Percentiles rank a stretch among this genome's conserved stretches.
phyloP scores from a whole-genome alignment of 2,888 invertebrate genomes.

The Sepioteuthis lessoniana region DNA sequence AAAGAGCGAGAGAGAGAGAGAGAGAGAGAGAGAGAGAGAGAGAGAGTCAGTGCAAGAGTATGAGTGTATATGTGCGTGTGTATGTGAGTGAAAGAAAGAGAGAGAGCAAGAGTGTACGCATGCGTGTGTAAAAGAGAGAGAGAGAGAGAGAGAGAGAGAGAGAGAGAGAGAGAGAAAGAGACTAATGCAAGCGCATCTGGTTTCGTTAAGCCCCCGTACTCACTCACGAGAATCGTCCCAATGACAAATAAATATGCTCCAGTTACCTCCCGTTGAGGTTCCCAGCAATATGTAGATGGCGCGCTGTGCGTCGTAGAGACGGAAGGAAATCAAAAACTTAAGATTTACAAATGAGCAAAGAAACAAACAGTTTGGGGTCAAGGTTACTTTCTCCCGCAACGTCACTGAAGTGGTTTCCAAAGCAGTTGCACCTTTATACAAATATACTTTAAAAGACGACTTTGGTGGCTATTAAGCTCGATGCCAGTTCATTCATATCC shows the following conservation, averaged over 20 bases:
- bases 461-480: too few species aligned
- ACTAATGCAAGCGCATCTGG: background rate
- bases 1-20: too few species aligned
- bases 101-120: too few species aligned
- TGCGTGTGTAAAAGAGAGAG: background rate
- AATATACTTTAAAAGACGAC: background rate
- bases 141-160: background rate
- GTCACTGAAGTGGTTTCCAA: background rate
- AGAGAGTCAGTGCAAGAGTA: too few species aligned
- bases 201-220: constrained; percentile 33
- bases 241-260: constrained; percentile 33
- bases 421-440: background rate
- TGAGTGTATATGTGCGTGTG: too few species aligned
- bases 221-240: background rate
- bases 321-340: background rate
- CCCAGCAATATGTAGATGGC: constrained; percentile 33
- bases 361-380: background rate
- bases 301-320: background rate
- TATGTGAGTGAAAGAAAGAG: too few species aligned
- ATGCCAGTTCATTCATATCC: too few species aligned
- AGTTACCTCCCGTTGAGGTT: background rate
- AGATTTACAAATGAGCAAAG: background rate
- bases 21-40: too few species aligned
- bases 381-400: background rate
- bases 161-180: background rate